phyloP scores from a whole-genome alignment of 2,113 vertebrate genomes.

The Macquaria ambigua region DNA sequence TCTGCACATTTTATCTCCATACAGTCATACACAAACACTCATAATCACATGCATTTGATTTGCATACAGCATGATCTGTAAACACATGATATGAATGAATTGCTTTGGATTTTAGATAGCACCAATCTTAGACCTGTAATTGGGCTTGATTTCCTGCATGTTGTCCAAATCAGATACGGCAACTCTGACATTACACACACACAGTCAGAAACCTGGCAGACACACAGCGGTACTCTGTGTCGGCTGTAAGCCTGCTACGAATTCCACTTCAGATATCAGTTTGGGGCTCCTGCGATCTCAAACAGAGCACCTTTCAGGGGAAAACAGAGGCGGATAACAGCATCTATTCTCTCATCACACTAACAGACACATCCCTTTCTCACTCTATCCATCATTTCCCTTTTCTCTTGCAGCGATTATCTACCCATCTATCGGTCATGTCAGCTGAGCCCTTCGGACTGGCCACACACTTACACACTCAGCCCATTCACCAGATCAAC shows the following conservation, averaged over 20 bases:
- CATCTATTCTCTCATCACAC: background rate
- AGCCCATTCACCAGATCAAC: conserved; percentile 54
- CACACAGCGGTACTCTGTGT: conserved; percentile 66
- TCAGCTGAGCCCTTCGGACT: conserved; percentile 11
- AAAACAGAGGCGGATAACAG: background rate
- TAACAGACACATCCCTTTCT: conserved; percentile 7
- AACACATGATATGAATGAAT: conserved; percentile 42
- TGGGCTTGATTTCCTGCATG: conserved; percentile 54
- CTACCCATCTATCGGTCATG: conserved; percentile 17
- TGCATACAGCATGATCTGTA: conserved; percentile 41
- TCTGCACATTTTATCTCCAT: conserved; percentile 12
- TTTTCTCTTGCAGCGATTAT: conserved; percentile 13
- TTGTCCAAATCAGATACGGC: conserved; percentile 68
- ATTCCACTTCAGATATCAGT: conserved; percentile 47
- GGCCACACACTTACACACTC: conserved; percentile 50
- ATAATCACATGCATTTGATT: conserved; percentile 31
- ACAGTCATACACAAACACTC: conserved; percentile 13
- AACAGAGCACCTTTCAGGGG: conserved; percentile 21
- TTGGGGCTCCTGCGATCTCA: conserved; percentile 19
- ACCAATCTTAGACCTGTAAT: conserved; percentile 39
- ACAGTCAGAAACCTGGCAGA: conserved; percentile 61
- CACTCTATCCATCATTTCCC: background rate
- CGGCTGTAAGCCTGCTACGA: conserved; percentile 19
- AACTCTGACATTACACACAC: conserved; percentile 47
- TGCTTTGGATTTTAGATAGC: conserved; percentile 26